Evolutionary conservation across 1,140 invertebrate genomes (phyloP), one percentile per base, ranked within the genome.

Genomic region (Cydia fagiglandana): DNA sequence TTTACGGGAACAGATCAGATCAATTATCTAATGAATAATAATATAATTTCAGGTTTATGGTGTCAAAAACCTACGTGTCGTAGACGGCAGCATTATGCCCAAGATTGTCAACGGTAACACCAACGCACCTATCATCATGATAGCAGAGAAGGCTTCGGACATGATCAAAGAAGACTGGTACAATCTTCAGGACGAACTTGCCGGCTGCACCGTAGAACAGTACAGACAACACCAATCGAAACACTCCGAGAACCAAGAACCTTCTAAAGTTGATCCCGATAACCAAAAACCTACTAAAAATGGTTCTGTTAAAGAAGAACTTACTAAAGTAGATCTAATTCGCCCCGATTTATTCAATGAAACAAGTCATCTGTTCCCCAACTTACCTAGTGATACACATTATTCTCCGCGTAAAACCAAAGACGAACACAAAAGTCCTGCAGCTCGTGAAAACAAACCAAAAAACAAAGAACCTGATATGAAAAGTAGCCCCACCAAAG

Each of bases 111-210:
- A 95, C 83, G 97, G 97, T 0, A 97, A 98, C 81, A 97, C 97
- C 2, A 97, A 97, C 80, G 96, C 97, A 0, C 96, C 97, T 0
- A 95, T 96, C 1, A 96, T 98, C 10, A 98, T 98, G 97, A 97
- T 99, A 30, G 98, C 94, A 0, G 98, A 99, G 83, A 98, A 98
- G 86, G 97, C 96, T 0, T 94, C 97, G 0, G 97, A 98, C 91
- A 92, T 98, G 91, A 96, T 99, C 9, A 97, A 97, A 84, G 93
- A 95, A 76, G 93, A 96, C 74, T 97, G 96, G 96, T 79, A 88
- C 10, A 83, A 90, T 4, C 15, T 61, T 9, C 28, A 73, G 9
- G 78, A 80, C 28, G 30, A 78, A 17, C 20, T 45, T 50, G 73
- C 30, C 7, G 80, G 64, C 28, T 61, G 70, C 50, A 77, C 30